Base-by-base conservation (phyloP, 2,113 vertebrate species). In the Coracopsis vasa region DNA sequence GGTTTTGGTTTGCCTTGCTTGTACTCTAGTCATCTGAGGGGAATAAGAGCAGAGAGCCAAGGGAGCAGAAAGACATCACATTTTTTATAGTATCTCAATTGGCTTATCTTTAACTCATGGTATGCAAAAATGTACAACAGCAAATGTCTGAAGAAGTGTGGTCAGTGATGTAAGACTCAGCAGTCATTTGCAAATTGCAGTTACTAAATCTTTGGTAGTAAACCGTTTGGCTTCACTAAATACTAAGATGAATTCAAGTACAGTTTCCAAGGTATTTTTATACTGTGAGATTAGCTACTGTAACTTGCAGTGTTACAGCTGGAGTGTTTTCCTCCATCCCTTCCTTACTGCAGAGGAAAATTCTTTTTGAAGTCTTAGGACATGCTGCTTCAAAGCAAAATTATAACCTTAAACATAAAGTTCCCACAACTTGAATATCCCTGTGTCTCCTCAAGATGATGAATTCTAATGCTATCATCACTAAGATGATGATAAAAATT, bases 361-460 rank as follows among this genome's bases (percentile, higher is more conserved):
- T 84, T 93, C 61, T 71, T 95, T 96, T 95, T 92, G 95, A 95
- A 94, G 88, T 94, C 56, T 85, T 84, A 80, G 62, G 80, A 69
- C 28, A 24, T 25, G n/a, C 41, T 23, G 37, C 91, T 95, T 96
- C 91, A 91, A 95, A 96, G 94, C 28, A 94, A 89, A 95, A 87
- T 90, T 80, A 69, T 77, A 91, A 94, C 58, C 61, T 94, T 79
- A 74, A 86, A 86, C 3, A 27, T 67, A 65, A 83, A 78, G 48
- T 87, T 91, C 37, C 50, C 69, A 25, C 48, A 94, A 85, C 53
- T 67, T 87, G 41, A 87, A 94, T 91, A 94, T 64, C n/a, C 28
- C 37, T 0, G 0, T 81, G 69, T 87, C 78, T 84, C 92, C 88
- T 89, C 61, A 85, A 96, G 66, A 70, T 87, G 80, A 87, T 4